Base-by-base conservation (phyloP, 2,888 invertebrate genomes). In the Cabera pusaria region DNA sequence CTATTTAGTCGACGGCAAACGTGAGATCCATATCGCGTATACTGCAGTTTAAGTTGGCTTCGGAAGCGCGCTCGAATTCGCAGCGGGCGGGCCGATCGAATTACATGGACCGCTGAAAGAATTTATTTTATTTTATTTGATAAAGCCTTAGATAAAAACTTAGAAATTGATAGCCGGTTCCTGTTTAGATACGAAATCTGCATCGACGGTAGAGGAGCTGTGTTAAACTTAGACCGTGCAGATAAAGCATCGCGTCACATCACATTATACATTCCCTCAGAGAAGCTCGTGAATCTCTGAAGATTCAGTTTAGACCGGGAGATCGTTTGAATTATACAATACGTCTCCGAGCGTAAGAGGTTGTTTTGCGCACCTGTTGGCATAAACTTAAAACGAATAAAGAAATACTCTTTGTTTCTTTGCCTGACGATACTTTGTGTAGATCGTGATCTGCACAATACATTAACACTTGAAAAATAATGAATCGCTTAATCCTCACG, bases 11-110 rank as follows among this genome's bases (percentile, higher is more conserved):
- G 71, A 64, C 62, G 63, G 81, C 73, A 78, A 83, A 82, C 85
- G 85, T 84, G 86, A 85, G 84, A 85, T 86, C 69, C 74, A 76
- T 85, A 85, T 85, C 85, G 72, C 63, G 62, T 66, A 66, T 64
- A 68, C 58, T 68, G 75, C 75, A 72, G 75, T 76, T 71, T 69
- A 68, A 72, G 68, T 68, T 69, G 59, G 66, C 71, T 70, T 58
- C 58, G 61, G 61, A 68, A 61, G 67, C 70, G 73, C 68, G 68
- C 76, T 76, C 72, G 76, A 67, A 69, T 68, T 59, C 73, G 59
- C 70, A 68, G 78, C 77, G 70, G 78, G 78, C 78, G 74, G 78
- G 68, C 72, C 54, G 53, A 56, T 59, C 49, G 53, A 51, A 54
- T 64, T 61, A 64, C 56, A 55, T 46, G 54, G 54, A 56, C 44